Percentiles rank a stretch among this genome's conserved stretches.
phyloP scores from a whole-genome alignment of 1,140 invertebrate species.

The Pemphigus obesinymphae region DNA sequence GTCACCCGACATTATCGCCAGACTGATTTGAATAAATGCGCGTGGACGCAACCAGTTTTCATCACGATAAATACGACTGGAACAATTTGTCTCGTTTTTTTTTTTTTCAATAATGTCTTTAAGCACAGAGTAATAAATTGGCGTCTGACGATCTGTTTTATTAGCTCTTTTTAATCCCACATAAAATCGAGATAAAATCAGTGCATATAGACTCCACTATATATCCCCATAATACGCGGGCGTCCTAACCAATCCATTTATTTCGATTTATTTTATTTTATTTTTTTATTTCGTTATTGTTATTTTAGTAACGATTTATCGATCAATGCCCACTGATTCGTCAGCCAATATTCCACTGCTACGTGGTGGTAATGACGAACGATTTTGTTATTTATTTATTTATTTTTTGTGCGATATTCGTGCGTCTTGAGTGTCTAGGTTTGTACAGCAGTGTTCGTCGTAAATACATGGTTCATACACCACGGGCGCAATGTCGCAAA shows the following conservation, averaged over 20 bases:
- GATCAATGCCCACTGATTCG: conserved; percentile 1
- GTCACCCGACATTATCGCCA: conserved; percentile 5
- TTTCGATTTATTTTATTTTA: background rate
- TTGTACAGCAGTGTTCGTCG: background rate
- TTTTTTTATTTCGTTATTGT: background rate
- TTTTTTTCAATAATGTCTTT: background rate
- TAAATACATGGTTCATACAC: background rate
- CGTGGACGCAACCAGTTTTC: conserved; percentile 15
- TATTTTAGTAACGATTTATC: background rate
- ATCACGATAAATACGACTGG: conserved; percentile 8
- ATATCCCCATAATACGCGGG: background rate
- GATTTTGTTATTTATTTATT: background rate
- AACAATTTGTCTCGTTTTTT: conserved; percentile 27
- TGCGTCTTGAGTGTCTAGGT: too few species aligned
- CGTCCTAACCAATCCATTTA: background rate
- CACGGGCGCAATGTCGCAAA: background rate
- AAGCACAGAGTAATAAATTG: background rate
- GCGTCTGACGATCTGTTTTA: conserved; percentile 20
- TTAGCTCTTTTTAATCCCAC: conserved; percentile 30
- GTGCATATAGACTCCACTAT: background rate
- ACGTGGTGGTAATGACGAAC: background rate
- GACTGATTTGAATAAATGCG: conserved; percentile 29
- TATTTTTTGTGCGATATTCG: background rate
- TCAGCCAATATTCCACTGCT: background rate
- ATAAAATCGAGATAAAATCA: conserved; percentile 26